Evolutionary conservation across 2,888 invertebrate species (phyloP), one percentile per base, ranked within the genome.

Genomic region (Caenorhabditis japonica): DNA sequence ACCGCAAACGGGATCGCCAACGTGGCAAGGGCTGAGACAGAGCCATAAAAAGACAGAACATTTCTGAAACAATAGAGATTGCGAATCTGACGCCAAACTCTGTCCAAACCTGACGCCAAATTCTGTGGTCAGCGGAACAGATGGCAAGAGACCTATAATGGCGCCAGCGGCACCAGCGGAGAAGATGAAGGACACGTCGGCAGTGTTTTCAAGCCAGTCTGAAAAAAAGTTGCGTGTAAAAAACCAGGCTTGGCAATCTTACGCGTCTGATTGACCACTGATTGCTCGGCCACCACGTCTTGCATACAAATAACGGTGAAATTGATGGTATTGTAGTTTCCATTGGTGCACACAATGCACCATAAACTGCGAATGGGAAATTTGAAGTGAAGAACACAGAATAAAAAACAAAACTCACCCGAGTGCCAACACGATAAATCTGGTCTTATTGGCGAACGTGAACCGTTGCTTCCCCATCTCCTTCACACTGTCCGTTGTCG

Each of bases 261-360:
- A 64, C 62, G 62, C 4, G 62, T 64, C 30, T 55, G 53, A 55
- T 64, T 64, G 3, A 39, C 47, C 19, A 64, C 47, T n/a, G 62
- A 55, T 23, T 64, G 62, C 13, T 30, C 23, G 17, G 38, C 47
- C 17, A 64, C 41, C 8, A 76, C 76, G 44, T 76, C 76, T 15
- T 73, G 55, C 76, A 76, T 76, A 33, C 76, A 76, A 39, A 76
- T 76, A 7, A 76, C 73, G 10, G 76, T 74, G 43, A 76, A 76
- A 25, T 76, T 76, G 33, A 76, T 66, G 27, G 51, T 66, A 8
- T 70, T 64, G 30, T 64, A 64, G 41, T 64, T 64, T 19, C 52
- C 62, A 33, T 55, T 64, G 19, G 62, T 64, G 27, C 38, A 47
- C n/a, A 53, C 47, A 17, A 64, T 64, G 17, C 62, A 64, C 30